Percentiles rank a stretch among this genome's conserved stretches.
These are phyloP conservation scores for Motacilla alba DNA, from an alignment of 2,113 vertebrate species.

Conservation along the genomic window DNA sequence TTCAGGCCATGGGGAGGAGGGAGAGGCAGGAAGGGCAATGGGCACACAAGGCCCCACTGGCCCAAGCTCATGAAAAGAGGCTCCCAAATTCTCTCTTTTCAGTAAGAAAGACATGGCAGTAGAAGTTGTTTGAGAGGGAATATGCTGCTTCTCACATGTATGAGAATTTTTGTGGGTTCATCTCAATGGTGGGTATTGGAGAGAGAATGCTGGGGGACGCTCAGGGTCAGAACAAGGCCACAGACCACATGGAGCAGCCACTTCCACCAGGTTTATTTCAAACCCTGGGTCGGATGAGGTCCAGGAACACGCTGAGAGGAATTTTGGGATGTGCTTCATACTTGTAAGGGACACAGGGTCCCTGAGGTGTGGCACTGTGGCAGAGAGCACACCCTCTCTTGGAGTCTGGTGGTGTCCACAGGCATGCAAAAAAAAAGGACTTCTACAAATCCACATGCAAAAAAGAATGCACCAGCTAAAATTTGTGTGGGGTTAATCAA, in stretches of 20 bases:
- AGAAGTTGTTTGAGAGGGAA: not conserved
- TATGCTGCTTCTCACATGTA: not conserved
- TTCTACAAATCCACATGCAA: not conserved
- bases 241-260: not conserved
- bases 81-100: not conserved
- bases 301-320: not conserved
- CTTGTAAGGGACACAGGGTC: not conserved
- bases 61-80: not conserved
- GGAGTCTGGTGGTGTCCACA: not conserved
- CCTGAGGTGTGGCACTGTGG: not conserved
- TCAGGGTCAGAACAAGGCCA: not conserved
- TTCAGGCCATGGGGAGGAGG: not conserved
- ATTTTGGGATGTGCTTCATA: not conserved
- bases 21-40: not conserved
- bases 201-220: rapidly evolving
- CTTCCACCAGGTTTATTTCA: not conserved
- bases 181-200: not conserved
- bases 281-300: too few relatives aligned
- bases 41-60: rapidly evolving
- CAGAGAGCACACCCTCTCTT: rapidly evolving
- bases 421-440: rapidly evolving
- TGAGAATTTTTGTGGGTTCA: not conserved
- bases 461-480: not conserved
- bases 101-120: not conserved
- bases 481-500: not conserved